These are phyloP conservation scores for Enteromius mattozi DNA, from an alignment of 2,797 vertebrate species.

Conservation along the genomic window DNA sequence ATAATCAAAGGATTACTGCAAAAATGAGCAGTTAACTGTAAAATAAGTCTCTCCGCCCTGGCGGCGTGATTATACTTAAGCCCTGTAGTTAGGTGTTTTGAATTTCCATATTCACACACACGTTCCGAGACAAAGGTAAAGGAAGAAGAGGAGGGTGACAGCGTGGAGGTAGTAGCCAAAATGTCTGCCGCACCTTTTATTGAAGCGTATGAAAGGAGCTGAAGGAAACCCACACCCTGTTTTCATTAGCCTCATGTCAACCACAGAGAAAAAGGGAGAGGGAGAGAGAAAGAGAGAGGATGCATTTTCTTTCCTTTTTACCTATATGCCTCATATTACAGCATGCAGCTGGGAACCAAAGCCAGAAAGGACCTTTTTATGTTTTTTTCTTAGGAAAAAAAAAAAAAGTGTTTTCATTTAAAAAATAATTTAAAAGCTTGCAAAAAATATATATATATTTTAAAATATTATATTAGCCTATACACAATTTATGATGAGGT, in stretches of 20 bases:
- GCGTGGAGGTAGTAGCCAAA: slow-evolving; percentile 56
- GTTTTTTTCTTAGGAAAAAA: not conserved
- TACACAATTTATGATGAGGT: not conserved
- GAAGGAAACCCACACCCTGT: slow-evolving; percentile 65
- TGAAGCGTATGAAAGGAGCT: slow-evolving; percentile 66
- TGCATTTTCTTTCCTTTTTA: slow-evolving; percentile 57
- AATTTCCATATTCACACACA: slow-evolving; percentile 77
- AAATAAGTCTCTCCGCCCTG: slow-evolving; percentile 73
- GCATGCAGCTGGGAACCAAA: slow-evolving; percentile 56
- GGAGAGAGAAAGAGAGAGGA: slow-evolving; percentile 52
- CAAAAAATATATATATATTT: not conserved
- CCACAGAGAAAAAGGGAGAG: slow-evolving; percentile 49
- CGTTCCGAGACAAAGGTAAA: slow-evolving; percentile 57
- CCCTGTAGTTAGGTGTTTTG: slow-evolving; percentile 81
- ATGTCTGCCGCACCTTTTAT: slow-evolving; percentile 63
- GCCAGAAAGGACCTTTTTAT: slow-evolving; percentile 22
- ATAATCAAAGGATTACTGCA: slow-evolving; percentile 73
- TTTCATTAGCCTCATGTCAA: slow-evolving; percentile 68
- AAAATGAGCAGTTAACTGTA: slow-evolving; percentile 76
- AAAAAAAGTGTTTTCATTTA: slow-evolving; percentile 29
- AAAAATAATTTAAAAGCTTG: slow-evolving; percentile 11
- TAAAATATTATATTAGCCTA: not conserved
- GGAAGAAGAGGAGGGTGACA: slow-evolving; percentile 63
- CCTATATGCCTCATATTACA: slow-evolving; percentile 60
- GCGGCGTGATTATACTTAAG: slow-evolving; percentile 84